Evolutionary conservation across 2,888 invertebrate genomes (phyloP).

Genomic region (Lepetodrilus schrolli): DNA sequence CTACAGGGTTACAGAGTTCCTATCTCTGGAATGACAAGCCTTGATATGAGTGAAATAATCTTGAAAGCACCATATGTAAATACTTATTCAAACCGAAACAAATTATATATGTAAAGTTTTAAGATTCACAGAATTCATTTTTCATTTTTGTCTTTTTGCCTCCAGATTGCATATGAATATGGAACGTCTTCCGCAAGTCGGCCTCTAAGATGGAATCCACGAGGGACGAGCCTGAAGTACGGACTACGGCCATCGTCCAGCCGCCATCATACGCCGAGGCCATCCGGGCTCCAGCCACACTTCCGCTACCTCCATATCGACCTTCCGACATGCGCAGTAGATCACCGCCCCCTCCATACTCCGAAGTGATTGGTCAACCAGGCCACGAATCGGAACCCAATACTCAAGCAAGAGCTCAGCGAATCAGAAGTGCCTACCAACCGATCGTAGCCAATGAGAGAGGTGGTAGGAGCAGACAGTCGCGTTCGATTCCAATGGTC

Average conservation of each 20-base stretch:
- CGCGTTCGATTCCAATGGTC: no score
- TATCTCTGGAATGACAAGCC: no score
- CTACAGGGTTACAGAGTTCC: no score
- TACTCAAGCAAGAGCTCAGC: neutral
- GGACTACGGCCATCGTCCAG: slow-evolving; percentile 3
- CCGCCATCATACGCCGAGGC: slow-evolving; percentile 17
- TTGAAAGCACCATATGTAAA: no score
- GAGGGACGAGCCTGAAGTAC: neutral
- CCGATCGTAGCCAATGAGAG: neutral
- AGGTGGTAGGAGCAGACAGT: neutral
- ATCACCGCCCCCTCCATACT: slow-evolving; percentile 15
- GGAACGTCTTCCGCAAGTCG: neutral
- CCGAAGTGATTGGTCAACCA: slow-evolving; percentile 8
- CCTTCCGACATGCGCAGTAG: slow-evolving; percentile 1
- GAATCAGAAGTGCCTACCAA: neutral
- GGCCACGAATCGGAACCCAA: neutral
- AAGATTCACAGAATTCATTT: no score
- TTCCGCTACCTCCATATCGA: slow-evolving; percentile 16
- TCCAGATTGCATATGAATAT: neutral
- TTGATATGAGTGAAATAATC: no score
- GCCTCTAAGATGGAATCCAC: neutral
- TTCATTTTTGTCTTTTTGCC: no score
- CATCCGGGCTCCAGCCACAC: neutral
- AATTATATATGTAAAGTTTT: no score
- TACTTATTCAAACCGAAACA: no score